A percentile compares a stretch with the other conserved stretches of the same genome.
Evolutionary conservation across 2,797 vertebrate genomes (phyloP).

Genomic region (Siniperca undulata): DNA sequence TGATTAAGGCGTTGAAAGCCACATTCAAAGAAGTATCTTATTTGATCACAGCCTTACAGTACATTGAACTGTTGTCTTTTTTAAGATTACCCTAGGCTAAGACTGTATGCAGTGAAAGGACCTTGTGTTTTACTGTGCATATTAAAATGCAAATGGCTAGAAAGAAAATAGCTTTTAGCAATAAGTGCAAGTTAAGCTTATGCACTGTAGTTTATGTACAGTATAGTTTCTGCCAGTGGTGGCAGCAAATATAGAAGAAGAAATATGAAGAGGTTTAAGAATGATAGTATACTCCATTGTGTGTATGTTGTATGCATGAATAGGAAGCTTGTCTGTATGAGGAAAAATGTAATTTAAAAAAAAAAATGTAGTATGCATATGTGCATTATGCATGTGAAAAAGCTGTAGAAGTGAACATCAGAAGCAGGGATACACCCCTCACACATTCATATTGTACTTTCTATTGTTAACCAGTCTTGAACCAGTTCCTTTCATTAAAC

Average conservation of each 20-base stretch:
- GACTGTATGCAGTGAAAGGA: conserved; percentile 28
- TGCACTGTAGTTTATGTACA: conserved; percentile 51
- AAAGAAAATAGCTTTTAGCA: conserved; percentile 55
- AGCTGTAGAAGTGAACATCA: conserved; percentile 67
- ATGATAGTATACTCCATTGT: conserved; percentile 56
- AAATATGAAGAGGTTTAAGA: conserved; percentile 58
- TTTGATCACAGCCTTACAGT: conserved; percentile 48
- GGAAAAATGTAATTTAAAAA: conserved; percentile 73
- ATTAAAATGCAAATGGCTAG: conserved; percentile 73
- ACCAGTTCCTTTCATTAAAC: conserved; percentile 68
- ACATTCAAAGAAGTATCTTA: conserved; percentile 53
- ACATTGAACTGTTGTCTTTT: conserved; percentile 39
- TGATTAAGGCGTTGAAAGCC: conserved; percentile 56
- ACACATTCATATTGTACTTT: conserved; percentile 67
- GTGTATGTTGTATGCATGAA: conserved; percentile 62
- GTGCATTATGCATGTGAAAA: conserved; percentile 71
- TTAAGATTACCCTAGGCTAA: conserved; percentile 42
- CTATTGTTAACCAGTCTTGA: conserved; percentile 74
- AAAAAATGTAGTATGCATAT: conserved; percentile 68
- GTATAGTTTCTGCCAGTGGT: conserved; percentile 44
- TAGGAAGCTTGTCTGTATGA: conserved; percentile 56
- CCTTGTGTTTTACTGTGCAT: conserved; percentile 53
- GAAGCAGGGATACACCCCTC: conserved; percentile 68
- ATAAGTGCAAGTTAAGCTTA: conserved; percentile 61
- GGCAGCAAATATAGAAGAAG: conserved; percentile 54